Evolutionary conservation across 2,113 vertebrate species (phyloP).

Genomic region (Columbina picui): DNA sequence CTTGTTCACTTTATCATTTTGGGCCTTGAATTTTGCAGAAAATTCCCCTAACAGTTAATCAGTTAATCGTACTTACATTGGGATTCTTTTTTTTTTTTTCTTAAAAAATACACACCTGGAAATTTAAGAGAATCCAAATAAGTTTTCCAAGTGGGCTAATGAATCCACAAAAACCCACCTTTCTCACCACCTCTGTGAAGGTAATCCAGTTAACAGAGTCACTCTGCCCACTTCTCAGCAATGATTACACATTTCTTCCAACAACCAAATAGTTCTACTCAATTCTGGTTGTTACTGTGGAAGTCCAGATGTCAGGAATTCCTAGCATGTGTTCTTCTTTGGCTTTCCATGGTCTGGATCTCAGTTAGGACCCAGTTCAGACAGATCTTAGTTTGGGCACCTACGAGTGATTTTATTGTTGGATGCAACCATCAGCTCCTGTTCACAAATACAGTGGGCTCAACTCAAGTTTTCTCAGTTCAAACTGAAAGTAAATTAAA

Average conservation of each 20-base stretch:
- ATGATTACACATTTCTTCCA: neutral
- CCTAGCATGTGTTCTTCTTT: neutral
- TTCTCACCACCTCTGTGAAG: neutral
- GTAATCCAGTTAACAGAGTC: neutral
- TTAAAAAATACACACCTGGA: neutral
- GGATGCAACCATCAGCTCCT: neutral
- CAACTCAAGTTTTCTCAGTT: neutral
- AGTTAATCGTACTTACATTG: neutral
- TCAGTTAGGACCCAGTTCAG: neutral
- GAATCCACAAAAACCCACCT: neutral
- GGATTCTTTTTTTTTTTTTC: neutral
- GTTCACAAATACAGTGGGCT: neutral
- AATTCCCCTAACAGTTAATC: neutral
- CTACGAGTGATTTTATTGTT: fast-evolving
- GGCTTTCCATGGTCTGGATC: neutral
- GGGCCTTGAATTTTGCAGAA: neutral
- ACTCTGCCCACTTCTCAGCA: neutral
- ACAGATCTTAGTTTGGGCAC: neutral
- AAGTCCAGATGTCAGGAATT: neutral
- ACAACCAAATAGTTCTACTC: neutral
- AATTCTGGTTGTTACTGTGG: neutral
- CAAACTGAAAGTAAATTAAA: neutral
- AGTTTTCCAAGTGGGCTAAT: neutral
- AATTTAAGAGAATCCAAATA: neutral
- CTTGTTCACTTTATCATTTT: neutral